phyloP scores from a whole-genome alignment of 92 coral and sea anemone species.

The Siderastrea radians region DNA sequence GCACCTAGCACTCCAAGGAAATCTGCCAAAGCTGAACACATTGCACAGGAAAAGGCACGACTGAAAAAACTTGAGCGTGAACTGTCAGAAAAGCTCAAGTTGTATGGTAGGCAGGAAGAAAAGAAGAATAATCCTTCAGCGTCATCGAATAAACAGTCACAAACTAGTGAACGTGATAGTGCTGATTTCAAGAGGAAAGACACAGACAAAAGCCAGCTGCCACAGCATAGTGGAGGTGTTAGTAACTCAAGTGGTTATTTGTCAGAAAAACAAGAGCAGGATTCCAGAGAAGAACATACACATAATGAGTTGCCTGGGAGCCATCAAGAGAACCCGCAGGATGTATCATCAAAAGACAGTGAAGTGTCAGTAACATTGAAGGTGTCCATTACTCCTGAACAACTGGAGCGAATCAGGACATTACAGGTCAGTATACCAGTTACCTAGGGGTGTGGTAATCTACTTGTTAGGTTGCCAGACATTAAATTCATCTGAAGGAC shows the following conservation, averaged over 20 bases:
- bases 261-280: background rate
- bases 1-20: slow-evolving; percentile 63
- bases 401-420: slow-evolving; percentile 20
- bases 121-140: background rate
- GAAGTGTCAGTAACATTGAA: background rate
- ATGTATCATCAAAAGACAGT: background rate
- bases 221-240: background rate
- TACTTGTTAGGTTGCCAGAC: too few relatives aligned
- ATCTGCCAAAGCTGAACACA: slow-evolving; percentile 71
- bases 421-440: slow-evolving; percentile 20
- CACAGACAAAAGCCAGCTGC: background rate
- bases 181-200: background rate
- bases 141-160: background rate
- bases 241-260: background rate
- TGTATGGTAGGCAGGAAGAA: slow-evolving; percentile 46
- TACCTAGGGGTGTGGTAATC: background rate
- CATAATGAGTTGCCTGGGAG: background rate
- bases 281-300: slow-evolving; percentile 1
- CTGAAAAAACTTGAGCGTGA: slow-evolving; percentile 88
- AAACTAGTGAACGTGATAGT: background rate
- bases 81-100: slow-evolving; percentile 81
- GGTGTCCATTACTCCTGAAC: slow-evolving; percentile 8
- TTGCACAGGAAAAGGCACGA: slow-evolving; percentile 89
- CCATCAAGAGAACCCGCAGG: background rate
- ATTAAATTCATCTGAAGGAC: too few relatives aligned